phyloP scores from a whole-genome alignment of 2,797 vertebrate genomes.

The Pelodytes ibericus region DNA sequence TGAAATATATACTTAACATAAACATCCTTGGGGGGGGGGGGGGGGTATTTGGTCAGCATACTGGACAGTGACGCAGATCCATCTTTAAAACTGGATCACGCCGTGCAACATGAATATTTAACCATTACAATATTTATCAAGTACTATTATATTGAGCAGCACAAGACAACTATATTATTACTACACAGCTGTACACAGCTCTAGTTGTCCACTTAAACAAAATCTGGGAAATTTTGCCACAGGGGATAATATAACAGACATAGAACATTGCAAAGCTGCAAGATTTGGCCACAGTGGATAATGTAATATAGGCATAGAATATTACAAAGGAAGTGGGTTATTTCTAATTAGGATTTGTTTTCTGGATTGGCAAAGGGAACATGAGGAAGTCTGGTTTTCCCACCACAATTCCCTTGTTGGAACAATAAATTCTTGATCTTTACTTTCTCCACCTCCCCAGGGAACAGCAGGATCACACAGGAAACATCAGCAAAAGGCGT shows the following conservation, averaged over 20 bases:
- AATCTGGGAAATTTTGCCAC: neutral
- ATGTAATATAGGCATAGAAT: neutral
- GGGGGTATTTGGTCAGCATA: no score
- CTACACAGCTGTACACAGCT: no score
- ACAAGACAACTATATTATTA: no score
- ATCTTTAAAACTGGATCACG: no score
- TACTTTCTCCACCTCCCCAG: neutral
- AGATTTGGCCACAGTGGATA: neutral
- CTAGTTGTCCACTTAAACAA: no score
- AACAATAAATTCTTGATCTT: neutral
- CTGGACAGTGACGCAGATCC: no score
- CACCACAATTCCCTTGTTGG: neutral
- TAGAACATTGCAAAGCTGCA: neutral
- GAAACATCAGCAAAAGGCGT: neutral
- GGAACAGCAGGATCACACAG: neutral
- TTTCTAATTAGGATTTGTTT: neutral
- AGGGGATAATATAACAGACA: neutral
- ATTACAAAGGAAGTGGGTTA: neutral
- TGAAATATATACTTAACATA: no score
- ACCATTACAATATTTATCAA: no score
- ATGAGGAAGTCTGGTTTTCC: neutral
- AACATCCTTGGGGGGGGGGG: no score
- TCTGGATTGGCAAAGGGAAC: neutral
- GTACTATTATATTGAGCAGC: no score
- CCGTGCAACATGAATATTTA: no score